Base-by-base conservation (phyloP, 2,888 invertebrate species). In the Enoplolaimus lenunculus region DNA sequence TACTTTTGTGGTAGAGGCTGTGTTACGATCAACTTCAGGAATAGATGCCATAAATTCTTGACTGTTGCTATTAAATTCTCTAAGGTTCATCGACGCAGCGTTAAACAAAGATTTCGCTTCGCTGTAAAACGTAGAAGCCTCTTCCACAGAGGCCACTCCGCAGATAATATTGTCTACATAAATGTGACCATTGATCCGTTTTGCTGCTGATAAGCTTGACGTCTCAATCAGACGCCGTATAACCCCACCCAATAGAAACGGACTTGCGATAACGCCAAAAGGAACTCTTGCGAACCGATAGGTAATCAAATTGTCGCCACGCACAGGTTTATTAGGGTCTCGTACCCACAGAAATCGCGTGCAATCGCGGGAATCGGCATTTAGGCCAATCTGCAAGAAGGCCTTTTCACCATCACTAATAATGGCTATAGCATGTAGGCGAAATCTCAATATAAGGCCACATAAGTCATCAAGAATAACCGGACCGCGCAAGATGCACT, bases 401-500 rank as follows among this genome's bases (percentile, higher is more conserved):
- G 62, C 62, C n/a, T 62, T 62, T 62, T 31, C 62, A n/a, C 7
- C 28, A 31, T 62, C 31, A 62, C 62, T 62, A 62, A 31, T n/a
- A 13, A 62, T 62, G 7, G 62, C 62, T 13, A 62, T 31, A 13
- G 28, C 29, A 26, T 31, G 28, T 31, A 62, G 31, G 28, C 62
- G 62, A 62, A 62, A 62, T 31, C 62, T 13, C 16, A 62, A 16
- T 13, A 62, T 26, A 13, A 62, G 62, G 13, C 62, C 62, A 62
- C 62, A 62, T 62, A 62, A 62, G n/a, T 62, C 62, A 29, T 62
- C 62, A 13, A 62, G n/a, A 31, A 62, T 29, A 13, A 62, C n/a
- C 13, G 62, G 62, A 29, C 62, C 62, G 28, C 62, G 62, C 7
- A 62, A 29, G 29, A 45, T 45, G 45, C 45, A 45, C 45, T 45